Evolutionary conservation across 2,888 invertebrate species (phyloP), one percentile per base, ranked within the genome.

Genomic region (Tupiocoris notatus): DNA sequence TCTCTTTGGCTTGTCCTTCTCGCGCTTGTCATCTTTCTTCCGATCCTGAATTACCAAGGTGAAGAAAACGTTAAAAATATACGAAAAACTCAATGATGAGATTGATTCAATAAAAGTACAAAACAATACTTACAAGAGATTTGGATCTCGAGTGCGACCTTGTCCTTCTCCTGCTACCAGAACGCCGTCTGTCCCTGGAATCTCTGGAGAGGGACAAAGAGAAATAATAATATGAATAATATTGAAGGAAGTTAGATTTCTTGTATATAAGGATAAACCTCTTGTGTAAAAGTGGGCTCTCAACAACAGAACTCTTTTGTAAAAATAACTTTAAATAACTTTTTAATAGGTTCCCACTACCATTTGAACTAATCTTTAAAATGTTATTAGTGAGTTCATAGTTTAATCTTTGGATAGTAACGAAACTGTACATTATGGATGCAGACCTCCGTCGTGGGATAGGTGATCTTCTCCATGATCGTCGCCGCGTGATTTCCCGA

Each of bases 1-100:
- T 81, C 82, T 76, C 81, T 79, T 79, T 77, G 79, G 68, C 80
- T 76, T 74, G 9, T 80, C 82, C 81, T 78, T 82, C 79, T 81
- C 80, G 63, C 79, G 78, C 76, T 74, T 73, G 76, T 68, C 65
- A 65, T 77, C 58, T 67, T 73, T 62, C 74, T 77, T 21, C 67
- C 75, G 39, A 59, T 78, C 66, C 71, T 77, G 65, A 6, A 56
- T 0, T 1, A 39, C 24, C 18, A 59, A n/a, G 18, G 18, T 18
- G 23, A 1, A 22, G 20, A 21, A 20, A 61, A 61, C 2, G 23
- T n/a, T 57, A 7, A 1, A 56, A 67, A 54, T 56, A 57, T 16
- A 67, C 57, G 23, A 73, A 22, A 21, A 21, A 75, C n/a, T 21
- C 16, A 73, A n/a, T n/a, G 17, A 25, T 17, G 21, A 71, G 57